Percentiles rank a stretch among this genome's conserved stretches.
Evolutionary conservation across 2,797 vertebrate genomes (phyloP).

Genomic region (Petrocephalus sullivani): DNA sequence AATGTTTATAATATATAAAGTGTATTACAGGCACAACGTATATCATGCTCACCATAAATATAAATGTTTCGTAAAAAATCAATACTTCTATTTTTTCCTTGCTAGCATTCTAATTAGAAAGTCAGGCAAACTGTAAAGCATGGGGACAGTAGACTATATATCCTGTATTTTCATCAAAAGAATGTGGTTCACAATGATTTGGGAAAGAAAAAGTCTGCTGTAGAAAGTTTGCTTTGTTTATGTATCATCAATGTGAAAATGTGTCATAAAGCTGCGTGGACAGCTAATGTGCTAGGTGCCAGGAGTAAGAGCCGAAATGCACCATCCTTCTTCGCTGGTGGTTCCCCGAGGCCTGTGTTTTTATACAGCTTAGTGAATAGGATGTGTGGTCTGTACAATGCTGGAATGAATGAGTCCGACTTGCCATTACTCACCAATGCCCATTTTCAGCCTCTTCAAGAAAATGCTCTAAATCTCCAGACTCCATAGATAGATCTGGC

Average conservation of each 20-base stretch:
- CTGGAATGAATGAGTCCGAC: neutral
- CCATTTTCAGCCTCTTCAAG: slow-evolving; percentile 70
- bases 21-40: neutral
- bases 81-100: neutral
- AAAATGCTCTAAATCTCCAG: slow-evolving; percentile 72
- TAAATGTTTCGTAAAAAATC: neutral
- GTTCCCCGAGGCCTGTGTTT: neutral
- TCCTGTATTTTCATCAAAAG: neutral
- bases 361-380: neutral
- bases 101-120: neutral
- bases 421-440: slow-evolving; percentile 62
- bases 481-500: slow-evolving; percentile 59
- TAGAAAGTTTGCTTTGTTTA: neutral
- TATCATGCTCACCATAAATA: neutral
- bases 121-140: neutral
- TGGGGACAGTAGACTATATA: neutral
- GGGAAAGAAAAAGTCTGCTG: neutral
- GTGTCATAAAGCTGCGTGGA: neutral
- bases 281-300: neutral
- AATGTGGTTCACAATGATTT: neutral
- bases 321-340: neutral
- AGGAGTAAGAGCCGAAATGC: neutral
- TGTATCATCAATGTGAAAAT: neutral
- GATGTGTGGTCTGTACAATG: neutral
- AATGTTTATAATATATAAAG: neutral